Percentiles rank a stretch among this genome's conserved stretches.
Conservation (phyloP, 2,888 invertebrate species). For the Eupithecia centaureata region DNA sequence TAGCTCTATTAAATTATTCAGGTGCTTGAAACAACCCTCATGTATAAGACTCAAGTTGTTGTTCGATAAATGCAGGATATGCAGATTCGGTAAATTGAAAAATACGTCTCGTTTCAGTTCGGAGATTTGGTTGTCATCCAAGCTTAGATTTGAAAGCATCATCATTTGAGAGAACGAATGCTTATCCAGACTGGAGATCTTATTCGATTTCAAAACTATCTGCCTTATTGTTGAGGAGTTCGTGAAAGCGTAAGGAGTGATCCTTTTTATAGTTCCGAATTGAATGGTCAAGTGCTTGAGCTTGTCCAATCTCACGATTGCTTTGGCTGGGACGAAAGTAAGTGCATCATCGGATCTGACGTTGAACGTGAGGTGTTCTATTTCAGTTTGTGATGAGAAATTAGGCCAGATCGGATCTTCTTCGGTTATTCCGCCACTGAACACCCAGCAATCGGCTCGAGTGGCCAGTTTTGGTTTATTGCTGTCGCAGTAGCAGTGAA, state of each 20-base stretch:
- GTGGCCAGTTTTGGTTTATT: constrained; percentile 82
- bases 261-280: constrained; percentile 88
- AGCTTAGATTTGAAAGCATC: constrained; percentile 86
- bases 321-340: constrained; percentile 88
- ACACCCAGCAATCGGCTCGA: constrained; percentile 90
- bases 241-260: constrained; percentile 90
- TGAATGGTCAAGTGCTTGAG: constrained; percentile 88
- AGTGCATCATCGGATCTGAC: constrained; percentile 88
- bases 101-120: constrained; percentile 90
- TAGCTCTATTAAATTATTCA: constrained; percentile 89
- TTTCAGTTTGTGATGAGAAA: constrained; percentile 88
- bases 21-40: constrained; percentile 91
- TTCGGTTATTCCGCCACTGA: constrained; percentile 83
- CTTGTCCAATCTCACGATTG: constrained; percentile 86
- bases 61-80: constrained; percentile 90
- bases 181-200: constrained; percentile 86
- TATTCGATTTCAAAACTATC: constrained; percentile 87
- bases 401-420: constrained; percentile 89
- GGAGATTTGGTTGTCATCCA: constrained; percentile 90
- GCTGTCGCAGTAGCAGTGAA: constrained; percentile 80
- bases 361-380: constrained; percentile 88
- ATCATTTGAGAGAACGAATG: constrained; percentile 90
- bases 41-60: constrained; percentile 94
- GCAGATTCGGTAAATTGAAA: constrained; percentile 88
- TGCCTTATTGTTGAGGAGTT: constrained; percentile 88